A percentile compares a stretch with the other conserved stretches of the same genome.
Evolutionary conservation across 2,113 vertebrate species (phyloP).

Genomic region (Scatophagus argus): DNA sequence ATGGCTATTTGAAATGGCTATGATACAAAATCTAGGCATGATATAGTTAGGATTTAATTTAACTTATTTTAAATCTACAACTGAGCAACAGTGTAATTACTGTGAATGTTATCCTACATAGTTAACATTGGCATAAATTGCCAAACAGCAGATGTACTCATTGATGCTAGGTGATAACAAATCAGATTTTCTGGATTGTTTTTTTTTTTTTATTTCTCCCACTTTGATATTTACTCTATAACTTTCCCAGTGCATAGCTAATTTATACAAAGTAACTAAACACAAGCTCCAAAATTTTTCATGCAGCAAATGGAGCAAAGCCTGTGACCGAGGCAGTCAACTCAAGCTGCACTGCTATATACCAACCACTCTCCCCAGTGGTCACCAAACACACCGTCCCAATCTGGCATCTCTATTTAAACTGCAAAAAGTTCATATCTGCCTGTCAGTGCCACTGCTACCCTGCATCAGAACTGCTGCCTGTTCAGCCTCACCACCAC

Average conservation of each 20-base stretch:
- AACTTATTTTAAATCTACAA: background rate
- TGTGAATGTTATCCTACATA: background rate
- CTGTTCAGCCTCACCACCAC: too few relatives aligned
- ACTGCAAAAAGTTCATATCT: too few relatives aligned
- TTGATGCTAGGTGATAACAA: constrained; percentile 1
- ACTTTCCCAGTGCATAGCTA: background rate
- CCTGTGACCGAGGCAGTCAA: too few relatives aligned
- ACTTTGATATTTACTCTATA: background rate
- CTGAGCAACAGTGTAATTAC: background rate
- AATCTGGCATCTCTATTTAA: too few relatives aligned
- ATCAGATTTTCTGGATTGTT: background rate
- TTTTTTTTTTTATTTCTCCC: background rate
- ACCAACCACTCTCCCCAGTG: too few relatives aligned
- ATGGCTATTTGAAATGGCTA: background rate
- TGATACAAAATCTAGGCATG: background rate
- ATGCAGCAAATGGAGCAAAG: background rate
- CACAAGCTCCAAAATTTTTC: background rate
- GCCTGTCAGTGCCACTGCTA: too few relatives aligned
- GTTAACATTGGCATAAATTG: background rate
- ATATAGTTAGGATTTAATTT: background rate
- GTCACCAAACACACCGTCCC: too few relatives aligned
- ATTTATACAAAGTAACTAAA: background rate
- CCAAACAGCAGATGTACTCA: constrained; percentile 18
- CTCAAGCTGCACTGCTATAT: too few relatives aligned
- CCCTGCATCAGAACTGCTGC: too few relatives aligned